Evolutionary conservation across 2,888 invertebrate genomes (phyloP).

Genomic region (Serrognathus titanus): DNA sequence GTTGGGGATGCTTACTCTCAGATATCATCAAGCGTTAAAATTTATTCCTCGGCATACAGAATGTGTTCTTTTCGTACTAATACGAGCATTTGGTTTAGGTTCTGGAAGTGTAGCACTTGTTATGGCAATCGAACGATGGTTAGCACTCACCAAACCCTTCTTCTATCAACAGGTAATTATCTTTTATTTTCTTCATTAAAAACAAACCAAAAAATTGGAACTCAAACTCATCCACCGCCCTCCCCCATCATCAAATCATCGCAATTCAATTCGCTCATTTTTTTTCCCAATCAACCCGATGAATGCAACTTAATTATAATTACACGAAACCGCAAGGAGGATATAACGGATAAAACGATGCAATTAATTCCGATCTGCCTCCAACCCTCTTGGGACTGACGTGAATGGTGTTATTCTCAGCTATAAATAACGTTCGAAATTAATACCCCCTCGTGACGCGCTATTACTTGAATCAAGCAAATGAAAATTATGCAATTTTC

Average conservation of each 20-base stretch:
- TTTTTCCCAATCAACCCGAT: not conserved
- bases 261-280: not conserved
- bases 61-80: conserved; percentile 67
- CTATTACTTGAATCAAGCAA: too few relatives aligned
- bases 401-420: too few relatives aligned
- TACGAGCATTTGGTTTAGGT: conserved; percentile 80
- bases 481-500: too few relatives aligned
- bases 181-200: not conserved
- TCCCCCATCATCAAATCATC: not conserved
- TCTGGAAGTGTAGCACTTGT: conserved; percentile 85
- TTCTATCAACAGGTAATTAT: conserved; percentile 77
- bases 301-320: not conserved
- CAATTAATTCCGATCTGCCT: too few relatives aligned
- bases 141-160: conserved; percentile 83
- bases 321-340: too few relatives aligned
- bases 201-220: not conserved
- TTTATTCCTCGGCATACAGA: conserved; percentile 47
- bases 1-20: conserved; percentile 72
- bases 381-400: too few relatives aligned
- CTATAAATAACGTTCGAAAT: too few relatives aligned
- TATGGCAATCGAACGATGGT: conserved; percentile 84
- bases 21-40: conserved; percentile 54
- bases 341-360: too few relatives aligned
- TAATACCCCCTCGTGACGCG: too few relatives aligned
- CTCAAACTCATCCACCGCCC: not conserved